Evolutionary conservation across 2,113 vertebrate species (phyloP), one percentile per base, ranked within the genome.

Genomic region (Siniperca chuatsi): DNA sequence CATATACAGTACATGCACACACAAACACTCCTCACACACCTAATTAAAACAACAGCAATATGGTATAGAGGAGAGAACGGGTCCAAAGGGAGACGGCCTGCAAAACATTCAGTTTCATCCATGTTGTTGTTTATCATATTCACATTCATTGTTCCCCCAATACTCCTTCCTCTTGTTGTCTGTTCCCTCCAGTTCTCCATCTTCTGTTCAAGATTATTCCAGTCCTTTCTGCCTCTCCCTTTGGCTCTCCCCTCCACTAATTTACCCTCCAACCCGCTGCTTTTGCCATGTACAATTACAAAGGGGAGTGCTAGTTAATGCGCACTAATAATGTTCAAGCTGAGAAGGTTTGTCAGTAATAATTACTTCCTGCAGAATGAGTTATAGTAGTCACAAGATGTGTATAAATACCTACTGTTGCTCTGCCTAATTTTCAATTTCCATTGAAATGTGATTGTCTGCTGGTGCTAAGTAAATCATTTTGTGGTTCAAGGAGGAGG

Each of bases 261-360:
- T 96, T 96, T 96, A 94, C 95, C 89, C 93, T 89, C 95, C 93
- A 96, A 97, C 94, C 57, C 93, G 92, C 95, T 94, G 90, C 94
- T 94, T 94, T 95, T 93, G 94, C 91, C 95, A 94, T 95, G 95
- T 93, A 93, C 96, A 97, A 97, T 97, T 97, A 96, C 93, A 96
- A 92, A 97, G 94, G 94, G 95, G 96, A 96, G 95, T 93, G 86
- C 93, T 96, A 93, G 96, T 97, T 97, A 97, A 97, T 96, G 94
- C 94, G 90, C 92, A 93, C 92, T 96, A 97, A 96, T 97, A 96
- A 97, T 79, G 62, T 90, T 97, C 95, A 95, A 96, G 96, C 95
- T 96, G 96, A 91, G 96, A 94, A 95, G 93, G 95, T 97, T 97
- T 97, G 93, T 95, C 94, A 93, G 95, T 95, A 96, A 97, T 97